These are phyloP conservation scores for Tethea ocularis DNA, from an alignment of 2,888 invertebrate genomes.

Conservation along the genomic window DNA sequence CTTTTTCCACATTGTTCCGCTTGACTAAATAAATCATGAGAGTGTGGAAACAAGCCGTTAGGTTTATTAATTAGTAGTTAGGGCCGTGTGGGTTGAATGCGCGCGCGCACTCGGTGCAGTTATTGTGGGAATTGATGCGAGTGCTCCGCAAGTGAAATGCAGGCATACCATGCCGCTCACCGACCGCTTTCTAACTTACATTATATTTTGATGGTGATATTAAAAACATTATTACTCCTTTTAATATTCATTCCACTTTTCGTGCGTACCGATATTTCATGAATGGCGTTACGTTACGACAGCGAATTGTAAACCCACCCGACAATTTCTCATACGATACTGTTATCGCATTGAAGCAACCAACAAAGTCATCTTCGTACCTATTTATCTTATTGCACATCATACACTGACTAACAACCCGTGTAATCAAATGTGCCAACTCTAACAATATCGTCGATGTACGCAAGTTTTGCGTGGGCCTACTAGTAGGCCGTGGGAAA, in stretches of 20 bases:
- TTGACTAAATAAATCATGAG: constrained; percentile 58
- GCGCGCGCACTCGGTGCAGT: constrained; percentile 53
- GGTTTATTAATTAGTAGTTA: constrained; percentile 70
- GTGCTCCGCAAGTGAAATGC: constrained; percentile 51
- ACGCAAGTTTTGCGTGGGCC: constrained; percentile 52
- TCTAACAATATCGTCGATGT: constrained; percentile 49
- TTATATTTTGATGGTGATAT: constrained; percentile 16
- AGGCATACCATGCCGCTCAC: constrained; percentile 33
- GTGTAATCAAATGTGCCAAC: constrained; percentile 26
- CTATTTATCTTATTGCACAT: constrained; percentile 15
- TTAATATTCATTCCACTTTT: neutral
- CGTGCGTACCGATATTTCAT: neutral
- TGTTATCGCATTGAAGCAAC: neutral
- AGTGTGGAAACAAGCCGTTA: constrained; percentile 66
- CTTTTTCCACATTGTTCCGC: constrained; percentile 44
- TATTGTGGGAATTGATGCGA: constrained; percentile 61
- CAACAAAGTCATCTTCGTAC: neutral
- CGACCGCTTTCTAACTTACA: constrained; percentile 45
- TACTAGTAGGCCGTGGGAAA: constrained; percentile 72
- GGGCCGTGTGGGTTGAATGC: constrained; percentile 65
- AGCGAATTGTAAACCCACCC: neutral
- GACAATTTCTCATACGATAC: neutral
- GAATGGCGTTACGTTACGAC: neutral
- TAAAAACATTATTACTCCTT: constrained; percentile 7
- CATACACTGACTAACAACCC: constrained; percentile 25